Percentiles rank a stretch among this genome's conserved stretches.
Conservation (phyloP, 2,888 invertebrate genomes). For the Myopa testacea region DNA sequence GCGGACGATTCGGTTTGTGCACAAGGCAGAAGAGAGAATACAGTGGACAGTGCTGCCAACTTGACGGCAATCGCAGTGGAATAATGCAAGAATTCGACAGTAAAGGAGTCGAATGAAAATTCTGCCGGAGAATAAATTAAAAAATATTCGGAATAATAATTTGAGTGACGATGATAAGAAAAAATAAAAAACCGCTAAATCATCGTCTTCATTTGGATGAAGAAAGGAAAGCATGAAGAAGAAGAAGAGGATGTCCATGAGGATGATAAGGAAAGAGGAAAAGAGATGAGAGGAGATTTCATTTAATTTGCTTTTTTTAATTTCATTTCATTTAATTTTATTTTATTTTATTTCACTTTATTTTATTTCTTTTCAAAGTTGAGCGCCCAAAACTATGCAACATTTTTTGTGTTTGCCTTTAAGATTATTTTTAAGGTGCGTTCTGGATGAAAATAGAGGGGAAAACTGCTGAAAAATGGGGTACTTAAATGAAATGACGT, state of each 20-base stretch:
- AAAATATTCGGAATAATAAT: background rate
- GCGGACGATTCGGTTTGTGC: background rate
- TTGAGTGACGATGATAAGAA: background rate
- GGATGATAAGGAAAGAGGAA: background rate
- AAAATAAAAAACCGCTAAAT: background rate
- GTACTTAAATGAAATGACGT: no score
- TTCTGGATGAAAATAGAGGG: no score
- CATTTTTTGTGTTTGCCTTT: no score
- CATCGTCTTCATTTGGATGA: background rate
- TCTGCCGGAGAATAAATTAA: background rate
- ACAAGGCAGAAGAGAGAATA: background rate
- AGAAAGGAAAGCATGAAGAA: background rate
- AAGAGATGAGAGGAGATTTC: background rate
- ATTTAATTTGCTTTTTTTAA: background rate
- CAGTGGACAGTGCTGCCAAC: background rate
- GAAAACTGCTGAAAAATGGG: no score
- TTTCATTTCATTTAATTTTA: no score
- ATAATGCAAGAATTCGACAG: background rate
- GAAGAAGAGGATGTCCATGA: background rate
- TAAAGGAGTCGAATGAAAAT: no score
- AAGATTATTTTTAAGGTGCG: no score
- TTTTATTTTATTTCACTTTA: no score
- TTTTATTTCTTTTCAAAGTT: no score
- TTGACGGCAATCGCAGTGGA: background rate
- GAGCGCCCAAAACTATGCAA: no score